These are phyloP conservation scores for Xiphophorus maculatus DNA, from an alignment of 2,113 vertebrate genomes.

Conservation along the genomic window DNA sequence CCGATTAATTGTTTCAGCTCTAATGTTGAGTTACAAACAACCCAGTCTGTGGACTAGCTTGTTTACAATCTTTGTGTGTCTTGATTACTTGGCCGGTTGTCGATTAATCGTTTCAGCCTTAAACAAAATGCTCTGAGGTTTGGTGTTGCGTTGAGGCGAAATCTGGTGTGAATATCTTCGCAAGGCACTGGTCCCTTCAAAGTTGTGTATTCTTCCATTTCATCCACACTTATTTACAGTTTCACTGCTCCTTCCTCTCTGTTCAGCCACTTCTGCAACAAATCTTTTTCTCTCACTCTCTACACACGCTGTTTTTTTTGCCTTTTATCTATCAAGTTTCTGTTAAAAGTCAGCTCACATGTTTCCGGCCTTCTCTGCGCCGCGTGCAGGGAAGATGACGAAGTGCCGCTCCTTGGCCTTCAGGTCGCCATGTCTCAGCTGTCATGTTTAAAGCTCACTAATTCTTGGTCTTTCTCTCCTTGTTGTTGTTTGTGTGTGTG, in stretches of 20 bases:
- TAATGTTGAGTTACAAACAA: too few species aligned
- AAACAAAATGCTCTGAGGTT: neutral
- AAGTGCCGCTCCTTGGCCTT: conserved; percentile 65
- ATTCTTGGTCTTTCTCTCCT: conserved; percentile 94
- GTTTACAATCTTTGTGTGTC: too few species aligned
- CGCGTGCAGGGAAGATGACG: conserved; percentile 16
- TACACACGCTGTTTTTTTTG: conserved; percentile 15
- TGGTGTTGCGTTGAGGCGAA: neutral
- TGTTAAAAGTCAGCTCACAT: conserved; percentile 10
- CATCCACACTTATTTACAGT: neutral
- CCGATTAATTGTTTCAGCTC: too few species aligned
- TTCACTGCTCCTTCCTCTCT: conserved; percentile 21
- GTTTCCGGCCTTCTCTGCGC: conserved; percentile 9
- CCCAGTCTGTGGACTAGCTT: too few species aligned
- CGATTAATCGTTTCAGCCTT: too few species aligned
- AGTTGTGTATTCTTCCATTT: neutral
- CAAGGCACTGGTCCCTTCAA: neutral
- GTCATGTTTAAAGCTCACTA: conserved; percentile 87
- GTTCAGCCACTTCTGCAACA: conserved; percentile 12
- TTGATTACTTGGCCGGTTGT: too few species aligned
- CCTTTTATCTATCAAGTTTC: conserved; percentile 16
- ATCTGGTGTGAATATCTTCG: neutral
- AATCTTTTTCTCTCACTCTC: conserved; percentile 14
- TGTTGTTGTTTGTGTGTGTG: conserved; percentile 73
- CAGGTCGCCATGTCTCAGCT: conserved; percentile 79